These are phyloP conservation scores for Tiaroga cobitis DNA, from an alignment of 2,797 vertebrate genomes.

Conservation along the genomic window DNA sequence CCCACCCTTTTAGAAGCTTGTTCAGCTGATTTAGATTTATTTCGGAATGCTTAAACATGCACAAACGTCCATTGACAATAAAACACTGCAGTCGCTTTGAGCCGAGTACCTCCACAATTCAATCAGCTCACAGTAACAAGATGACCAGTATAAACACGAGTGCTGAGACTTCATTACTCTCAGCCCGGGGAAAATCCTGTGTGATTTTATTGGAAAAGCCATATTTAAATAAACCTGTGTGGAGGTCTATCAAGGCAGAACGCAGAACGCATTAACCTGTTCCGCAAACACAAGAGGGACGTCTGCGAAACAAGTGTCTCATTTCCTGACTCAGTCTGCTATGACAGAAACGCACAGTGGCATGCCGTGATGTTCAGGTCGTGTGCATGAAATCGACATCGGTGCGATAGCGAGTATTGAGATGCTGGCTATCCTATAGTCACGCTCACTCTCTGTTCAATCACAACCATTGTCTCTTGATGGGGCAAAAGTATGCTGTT, in stretches of 20 bases:
- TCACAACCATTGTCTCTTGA: not conserved
- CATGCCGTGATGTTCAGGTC: not conserved
- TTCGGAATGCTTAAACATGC: slow-evolving; percentile 12
- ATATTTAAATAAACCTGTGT: slow-evolving; percentile 31
- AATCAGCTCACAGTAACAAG: slow-evolving; percentile 33
- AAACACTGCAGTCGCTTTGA: not conserved
- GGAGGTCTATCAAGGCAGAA: slow-evolving; percentile 15
- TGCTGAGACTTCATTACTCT: slow-evolving; percentile 29
- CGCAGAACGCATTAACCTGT: slow-evolving; percentile 6
- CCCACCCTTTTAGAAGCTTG: not conserved
- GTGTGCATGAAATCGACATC: not conserved
- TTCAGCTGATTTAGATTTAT: slow-evolving; percentile 11
- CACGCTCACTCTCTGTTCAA: not conserved
- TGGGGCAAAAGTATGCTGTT: not conserved
- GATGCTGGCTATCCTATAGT: not conserved
- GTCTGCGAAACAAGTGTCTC: slow-evolving; percentile 2
- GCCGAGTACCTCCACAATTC: slow-evolving; percentile 13
- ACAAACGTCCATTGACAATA: not conserved
- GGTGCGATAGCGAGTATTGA: not conserved
- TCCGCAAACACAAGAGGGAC: not conserved
- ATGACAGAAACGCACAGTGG: not conserved
- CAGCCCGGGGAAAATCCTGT: slow-evolving; percentile 5
- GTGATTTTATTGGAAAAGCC: slow-evolving; percentile 38
- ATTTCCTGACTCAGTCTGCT: not conserved
- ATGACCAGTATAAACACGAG: slow-evolving; percentile 32